These are phyloP conservation scores for Nannoperca obscura DNA, from an alignment of 2,797 vertebrate genomes.

Conservation along the genomic window DNA sequence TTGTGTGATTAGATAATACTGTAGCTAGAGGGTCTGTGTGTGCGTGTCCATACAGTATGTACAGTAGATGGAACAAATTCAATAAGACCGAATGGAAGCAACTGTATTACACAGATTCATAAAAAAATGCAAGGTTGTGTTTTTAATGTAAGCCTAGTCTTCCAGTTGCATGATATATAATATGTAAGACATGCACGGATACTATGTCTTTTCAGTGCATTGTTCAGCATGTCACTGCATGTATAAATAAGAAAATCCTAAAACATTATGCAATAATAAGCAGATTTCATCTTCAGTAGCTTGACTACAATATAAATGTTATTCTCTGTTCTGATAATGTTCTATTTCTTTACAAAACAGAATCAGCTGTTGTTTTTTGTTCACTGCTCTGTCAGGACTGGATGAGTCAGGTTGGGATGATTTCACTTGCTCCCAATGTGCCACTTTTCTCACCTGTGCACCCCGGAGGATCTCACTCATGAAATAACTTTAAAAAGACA, in stretches of 20 bases:
- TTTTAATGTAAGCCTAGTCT: background rate
- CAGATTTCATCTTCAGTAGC: background rate
- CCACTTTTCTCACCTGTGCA: background rate
- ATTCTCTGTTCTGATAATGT: background rate
- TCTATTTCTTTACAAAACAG: background rate
- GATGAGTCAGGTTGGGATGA: background rate
- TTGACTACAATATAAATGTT: background rate
- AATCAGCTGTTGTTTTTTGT: background rate
- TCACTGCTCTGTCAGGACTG: background rate
- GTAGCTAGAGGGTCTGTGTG: conserved; percentile 26
- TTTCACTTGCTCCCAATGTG: background rate
- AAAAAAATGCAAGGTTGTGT: conserved; percentile 7
- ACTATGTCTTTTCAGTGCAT: background rate
- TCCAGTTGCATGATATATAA: conserved; percentile 5
- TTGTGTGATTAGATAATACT: conserved; percentile 56
- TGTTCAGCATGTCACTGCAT: background rate
- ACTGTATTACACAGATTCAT: conserved; percentile 40
- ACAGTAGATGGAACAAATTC: conserved; percentile 17
- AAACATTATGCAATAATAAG: background rate
- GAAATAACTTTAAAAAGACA: conserved; percentile 45
- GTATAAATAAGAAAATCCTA: background rate
- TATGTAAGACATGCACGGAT: background rate
- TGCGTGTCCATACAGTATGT: conserved; percentile 17
- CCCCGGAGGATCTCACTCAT: conserved; percentile 30
- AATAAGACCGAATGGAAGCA: conserved; percentile 1